Evolutionary conservation across 2,113 vertebrate genomes (phyloP), one percentile per base, ranked within the genome.

Genomic region (Rhea pennata): DNA sequence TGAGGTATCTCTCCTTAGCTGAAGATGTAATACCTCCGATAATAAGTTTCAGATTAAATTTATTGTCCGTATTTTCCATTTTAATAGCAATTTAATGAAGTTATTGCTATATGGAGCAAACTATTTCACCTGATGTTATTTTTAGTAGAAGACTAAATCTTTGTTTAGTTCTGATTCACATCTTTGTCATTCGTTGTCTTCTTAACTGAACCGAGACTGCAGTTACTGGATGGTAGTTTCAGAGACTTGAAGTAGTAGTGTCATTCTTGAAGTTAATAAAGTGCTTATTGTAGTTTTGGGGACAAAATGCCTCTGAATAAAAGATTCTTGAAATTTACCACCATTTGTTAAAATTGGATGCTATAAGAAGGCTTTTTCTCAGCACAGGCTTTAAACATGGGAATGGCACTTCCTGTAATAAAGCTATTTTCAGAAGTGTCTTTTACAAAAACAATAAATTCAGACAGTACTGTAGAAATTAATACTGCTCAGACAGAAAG

Each of bases 71-170:
- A 29, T 86, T 88, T 77, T 83, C 85, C 83, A 23, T 79, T 71
- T 71, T 88, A 64, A 71, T 90, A 31, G 94, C 78, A 83, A 36
- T 36, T 36, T 36, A 36, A 36, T 36, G 36, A 36, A 36, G 36
- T 36, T 36, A 36, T 36, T 36, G 36, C 92, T 88, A 85, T 83
- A 71, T 26, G 73, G 92, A 96, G 44, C 85, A 83, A 95, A 70
- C 78, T 76, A 91, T 95, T 94, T 96, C 69, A 90, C 58, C 78
- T 84, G 90, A 71, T 88, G 92, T 91, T 92, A 78, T 88, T 75
- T 88, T 95, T 92, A 95, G 84, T 87, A 76, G 64, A 66, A 82
- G 78, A 90, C 79, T 96, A 94, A 88, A 96, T 94, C 85, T 93
- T 71, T 72, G 84, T 94, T 79, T 29, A 4, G 20, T 71, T 93